Evolutionary conservation across 2,797 vertebrate species (phyloP).

Genomic region (Catharus ustulatus): DNA sequence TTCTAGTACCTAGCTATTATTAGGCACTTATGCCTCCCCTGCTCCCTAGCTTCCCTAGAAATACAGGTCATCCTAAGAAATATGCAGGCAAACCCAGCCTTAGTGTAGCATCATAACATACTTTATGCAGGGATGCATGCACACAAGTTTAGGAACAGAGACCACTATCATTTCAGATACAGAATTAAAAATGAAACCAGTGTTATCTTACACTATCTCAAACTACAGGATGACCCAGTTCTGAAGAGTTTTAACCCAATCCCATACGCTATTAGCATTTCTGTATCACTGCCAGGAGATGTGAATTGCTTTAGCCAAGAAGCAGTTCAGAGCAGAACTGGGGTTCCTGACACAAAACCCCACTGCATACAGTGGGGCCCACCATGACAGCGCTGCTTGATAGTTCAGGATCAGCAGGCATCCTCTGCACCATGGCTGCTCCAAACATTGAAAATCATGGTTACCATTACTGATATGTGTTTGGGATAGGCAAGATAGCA

Average conservation of each 20-base stretch:
- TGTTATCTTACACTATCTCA: neutral
- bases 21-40: neutral
- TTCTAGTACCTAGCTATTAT: neutral
- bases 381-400: neutral
- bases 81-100: neutral
- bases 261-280: neutral
- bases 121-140: neutral
- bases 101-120: rapidly evolving
- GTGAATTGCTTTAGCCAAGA: neutral
- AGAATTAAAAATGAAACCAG: neutral
- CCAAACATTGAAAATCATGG: neutral
- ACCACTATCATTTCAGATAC: neutral
- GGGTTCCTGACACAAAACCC: neutral
- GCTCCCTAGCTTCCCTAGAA: neutral
- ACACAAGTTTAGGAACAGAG: neutral
- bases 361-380: rapidly evolving
- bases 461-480: neutral
- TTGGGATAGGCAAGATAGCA: neutral
- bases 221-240: neutral
- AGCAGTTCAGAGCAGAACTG: neutral
- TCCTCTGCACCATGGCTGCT: neutral
- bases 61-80: neutral
- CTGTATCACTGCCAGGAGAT: neutral
- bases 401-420: neutral
- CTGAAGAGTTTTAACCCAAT: neutral